Base-by-base conservation (phyloP, 2,888 invertebrate species). In the Andricus quercusramuli region DNA sequence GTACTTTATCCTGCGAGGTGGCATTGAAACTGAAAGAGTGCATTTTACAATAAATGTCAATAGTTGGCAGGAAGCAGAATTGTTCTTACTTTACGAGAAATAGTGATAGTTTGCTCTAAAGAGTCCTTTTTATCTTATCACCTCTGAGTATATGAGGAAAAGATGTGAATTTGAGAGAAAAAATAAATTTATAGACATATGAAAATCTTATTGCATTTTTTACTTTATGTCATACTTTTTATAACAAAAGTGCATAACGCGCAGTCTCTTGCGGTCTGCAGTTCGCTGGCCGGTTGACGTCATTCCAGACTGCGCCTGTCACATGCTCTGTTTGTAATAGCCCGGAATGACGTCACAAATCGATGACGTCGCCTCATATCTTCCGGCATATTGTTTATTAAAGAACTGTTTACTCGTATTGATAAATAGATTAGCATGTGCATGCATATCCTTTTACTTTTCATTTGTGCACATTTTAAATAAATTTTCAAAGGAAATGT, bases 231-330 rank as follows among this genome's bases (percentile, higher is more conserved):
- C 51, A 70, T 51, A 17, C 29, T 29, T 51, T 70, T 11, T 1
- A 66, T 66, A n/a, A 32, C 11, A 20, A 37, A 66, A 51, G 20
- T 70, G 17, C 47, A 51, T 51, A 51, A 51, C 47, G 29, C 29
- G 70, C 51, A 70, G 51, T 20, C 29, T 29, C 51, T 8, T 29
- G 70, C 20, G 20, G 29, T 47, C 20, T 51, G 70, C 29, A 32
- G 51, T 70, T 70, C 25, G 25, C 51, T 51, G 70, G 22, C 59
- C 29, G 29, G n/a, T 70, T 70, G 51, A 70, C 70, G 70, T 70
- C 70, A 70, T 51, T 70, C 47, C 9, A 70, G 20, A 51, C 70
- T 70, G 59, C 59, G 59, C 59, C 59, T 70, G 51, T 70, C 70
- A 70, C 70, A 51, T 70, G 70, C 51, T 70, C 17, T 29, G 70